These are phyloP conservation scores for Gouania willdenowi DNA, from an alignment of 2,797 vertebrate genomes.

Conservation along the genomic window DNA sequence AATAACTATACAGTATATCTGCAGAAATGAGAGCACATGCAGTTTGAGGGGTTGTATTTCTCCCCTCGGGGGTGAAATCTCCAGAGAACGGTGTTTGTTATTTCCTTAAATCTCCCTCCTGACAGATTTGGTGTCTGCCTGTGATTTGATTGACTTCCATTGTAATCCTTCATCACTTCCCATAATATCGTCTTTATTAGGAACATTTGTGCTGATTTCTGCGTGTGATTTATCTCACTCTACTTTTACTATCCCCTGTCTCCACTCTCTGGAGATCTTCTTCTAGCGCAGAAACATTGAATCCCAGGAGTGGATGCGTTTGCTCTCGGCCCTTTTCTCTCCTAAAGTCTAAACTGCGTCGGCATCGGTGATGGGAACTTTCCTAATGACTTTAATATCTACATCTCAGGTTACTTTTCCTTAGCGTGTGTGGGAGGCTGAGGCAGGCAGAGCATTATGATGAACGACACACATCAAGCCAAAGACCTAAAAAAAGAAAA, in stretches of 20 bases:
- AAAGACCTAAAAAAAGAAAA: constrained; percentile 33
- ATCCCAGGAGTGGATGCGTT: neutral
- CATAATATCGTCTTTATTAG: constrained; percentile 6
- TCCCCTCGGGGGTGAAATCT: constrained; percentile 28
- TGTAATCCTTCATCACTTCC: constrained; percentile 29
- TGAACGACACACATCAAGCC: constrained; percentile 19
- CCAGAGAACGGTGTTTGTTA: constrained; percentile 1
- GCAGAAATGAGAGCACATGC: neutral
- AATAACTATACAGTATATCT: too few relatives aligned
- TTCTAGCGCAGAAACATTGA: neutral
- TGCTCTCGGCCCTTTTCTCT: neutral
- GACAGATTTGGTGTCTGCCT: constrained; percentile 17
- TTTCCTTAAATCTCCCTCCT: constrained; percentile 8
- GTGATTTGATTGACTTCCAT: constrained; percentile 31
- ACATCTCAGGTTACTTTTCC: too few relatives aligned
- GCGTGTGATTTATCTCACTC: neutral
- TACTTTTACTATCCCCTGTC: neutral
- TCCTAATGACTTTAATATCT: too few relatives aligned
- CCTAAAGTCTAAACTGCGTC: too few relatives aligned
- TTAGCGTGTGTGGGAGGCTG: constrained; percentile 28
- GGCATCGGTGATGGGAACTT: too few relatives aligned
- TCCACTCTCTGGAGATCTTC: neutral
- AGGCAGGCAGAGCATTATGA: constrained; percentile 14
- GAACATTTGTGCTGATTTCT: constrained; percentile 2
- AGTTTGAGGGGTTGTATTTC: constrained; percentile 3